Conservation (phyloP, 2,888 invertebrate species). For the Sepiola atlantica region DNA sequence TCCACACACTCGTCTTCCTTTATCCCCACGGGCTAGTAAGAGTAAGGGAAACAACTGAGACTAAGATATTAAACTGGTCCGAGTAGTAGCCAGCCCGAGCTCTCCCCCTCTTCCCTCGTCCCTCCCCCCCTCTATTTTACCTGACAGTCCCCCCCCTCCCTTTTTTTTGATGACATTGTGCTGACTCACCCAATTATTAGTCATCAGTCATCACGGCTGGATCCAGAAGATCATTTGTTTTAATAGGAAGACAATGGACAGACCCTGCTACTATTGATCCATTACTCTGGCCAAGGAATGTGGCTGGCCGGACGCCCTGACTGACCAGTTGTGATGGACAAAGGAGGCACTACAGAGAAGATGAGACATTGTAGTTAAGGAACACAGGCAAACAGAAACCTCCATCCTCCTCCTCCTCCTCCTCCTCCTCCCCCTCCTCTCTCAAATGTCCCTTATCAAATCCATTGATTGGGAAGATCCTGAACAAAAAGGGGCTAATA, state of each 20-base stretch:
- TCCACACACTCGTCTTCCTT: too few species aligned
- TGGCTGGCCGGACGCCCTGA: neutral
- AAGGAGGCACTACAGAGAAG: neutral
- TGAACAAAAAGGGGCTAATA: neutral
- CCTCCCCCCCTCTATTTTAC: neutral
- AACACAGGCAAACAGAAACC: neutral
- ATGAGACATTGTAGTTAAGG: neutral
- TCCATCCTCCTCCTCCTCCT: too few species aligned
- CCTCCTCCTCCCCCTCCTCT: too few species aligned
- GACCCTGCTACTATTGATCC: neutral
- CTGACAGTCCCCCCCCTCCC: neutral
- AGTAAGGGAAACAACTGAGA: too few species aligned
- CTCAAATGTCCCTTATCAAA: neutral
- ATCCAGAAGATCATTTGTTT: constrained; percentile 33
- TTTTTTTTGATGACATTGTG: neutral
- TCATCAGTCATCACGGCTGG: constrained; percentile 39
- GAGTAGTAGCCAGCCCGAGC: too few species aligned
- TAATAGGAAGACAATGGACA: constrained; percentile 33
- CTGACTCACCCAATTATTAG: constrained; percentile 36
- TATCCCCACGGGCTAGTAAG: too few species aligned
- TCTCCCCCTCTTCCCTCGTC: neutral
- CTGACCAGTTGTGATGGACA: neutral
- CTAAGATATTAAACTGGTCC: too few species aligned
- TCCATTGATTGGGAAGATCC: neutral
- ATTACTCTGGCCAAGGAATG: neutral